A percentile compares a stretch with the other conserved stretches of the same genome.
Evolutionary conservation across 2,113 vertebrate species (phyloP).

Genomic region (Hydrolagus affinis): DNA sequence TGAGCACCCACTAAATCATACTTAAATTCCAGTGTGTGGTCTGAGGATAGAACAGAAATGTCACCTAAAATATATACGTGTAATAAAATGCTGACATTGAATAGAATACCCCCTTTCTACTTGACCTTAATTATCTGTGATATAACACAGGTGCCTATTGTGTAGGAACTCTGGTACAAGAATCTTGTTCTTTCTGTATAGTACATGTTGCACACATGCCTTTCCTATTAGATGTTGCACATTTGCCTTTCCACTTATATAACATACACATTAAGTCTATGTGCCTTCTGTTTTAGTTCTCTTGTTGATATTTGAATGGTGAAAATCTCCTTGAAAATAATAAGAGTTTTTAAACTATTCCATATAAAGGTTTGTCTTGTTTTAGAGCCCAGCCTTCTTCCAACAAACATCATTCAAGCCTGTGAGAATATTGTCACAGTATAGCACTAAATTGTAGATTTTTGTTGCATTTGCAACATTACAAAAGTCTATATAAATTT

Average conservation of each 20-base stretch:
- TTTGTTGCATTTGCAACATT: constrained; percentile 31
- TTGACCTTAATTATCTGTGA: not conserved
- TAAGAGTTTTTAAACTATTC: constrained; percentile 27
- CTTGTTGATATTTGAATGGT: constrained; percentile 32
- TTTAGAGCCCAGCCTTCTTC: constrained; percentile 30
- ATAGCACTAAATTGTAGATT: constrained; percentile 31
- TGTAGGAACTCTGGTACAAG: constrained; percentile 26
- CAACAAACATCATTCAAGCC: constrained; percentile 21
- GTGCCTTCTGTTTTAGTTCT: constrained; percentile 32
- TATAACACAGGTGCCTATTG: constrained; percentile 21
- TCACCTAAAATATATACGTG: constrained; percentile 1
- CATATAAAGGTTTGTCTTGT: constrained; percentile 32
- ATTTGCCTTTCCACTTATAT: constrained; percentile 30
- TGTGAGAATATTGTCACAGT: constrained; percentile 11
- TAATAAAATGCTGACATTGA: not conserved
- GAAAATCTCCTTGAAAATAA: constrained; percentile 18
- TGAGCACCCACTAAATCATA: not conserved
- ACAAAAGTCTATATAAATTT: constrained; percentile 30
- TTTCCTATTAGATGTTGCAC: constrained; percentile 29
- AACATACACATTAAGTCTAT: constrained; percentile 31
- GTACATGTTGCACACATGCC: constrained; percentile 29
- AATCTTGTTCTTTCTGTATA: constrained; percentile 22
- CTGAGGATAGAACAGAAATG: not conserved
- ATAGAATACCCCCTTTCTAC: not conserved
- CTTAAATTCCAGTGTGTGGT: not conserved